Conservation (phyloP, 2,797 vertebrate genomes). For the Cyclura pinguis region DNA sequence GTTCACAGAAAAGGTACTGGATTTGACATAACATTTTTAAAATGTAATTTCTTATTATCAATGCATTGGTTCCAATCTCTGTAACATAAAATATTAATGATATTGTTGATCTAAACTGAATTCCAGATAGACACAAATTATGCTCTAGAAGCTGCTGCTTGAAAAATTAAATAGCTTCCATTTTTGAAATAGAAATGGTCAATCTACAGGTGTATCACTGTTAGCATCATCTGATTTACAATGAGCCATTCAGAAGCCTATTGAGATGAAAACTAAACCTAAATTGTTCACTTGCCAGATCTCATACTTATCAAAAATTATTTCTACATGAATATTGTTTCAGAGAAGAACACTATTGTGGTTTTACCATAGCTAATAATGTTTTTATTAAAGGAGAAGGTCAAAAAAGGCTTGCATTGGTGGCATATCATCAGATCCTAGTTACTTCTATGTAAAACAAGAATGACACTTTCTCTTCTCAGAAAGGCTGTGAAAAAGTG, state of each 20-base stretch:
- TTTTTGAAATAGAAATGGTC: conserved; percentile 7
- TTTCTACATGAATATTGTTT: too few relatives aligned
- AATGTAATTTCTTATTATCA: too few relatives aligned
- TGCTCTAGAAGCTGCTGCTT: neutral
- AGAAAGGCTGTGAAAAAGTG: neutral
- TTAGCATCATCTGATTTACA: neutral
- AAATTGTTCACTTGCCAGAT: too few relatives aligned
- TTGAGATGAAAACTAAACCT: too few relatives aligned
- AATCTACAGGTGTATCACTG: neutral
- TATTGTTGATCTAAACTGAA: neutral
- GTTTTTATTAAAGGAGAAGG: neutral
- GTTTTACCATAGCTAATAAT: too few relatives aligned
- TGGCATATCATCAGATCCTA: too few relatives aligned
- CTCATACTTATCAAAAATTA: too few relatives aligned
- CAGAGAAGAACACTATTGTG: too few relatives aligned
- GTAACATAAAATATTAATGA: neutral
- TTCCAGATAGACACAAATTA: neutral
- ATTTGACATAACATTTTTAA: too few relatives aligned
- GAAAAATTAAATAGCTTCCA: neutral
- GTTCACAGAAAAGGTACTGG: too few relatives aligned
- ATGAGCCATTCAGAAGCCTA: too few relatives aligned
- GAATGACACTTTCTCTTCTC: neutral
- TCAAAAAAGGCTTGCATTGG: neutral
- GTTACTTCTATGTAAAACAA: neutral
- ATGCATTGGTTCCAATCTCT: too few relatives aligned